Evolutionary conservation across 2,797 vertebrate genomes (phyloP).

Genomic region (Esox lucius): DNA sequence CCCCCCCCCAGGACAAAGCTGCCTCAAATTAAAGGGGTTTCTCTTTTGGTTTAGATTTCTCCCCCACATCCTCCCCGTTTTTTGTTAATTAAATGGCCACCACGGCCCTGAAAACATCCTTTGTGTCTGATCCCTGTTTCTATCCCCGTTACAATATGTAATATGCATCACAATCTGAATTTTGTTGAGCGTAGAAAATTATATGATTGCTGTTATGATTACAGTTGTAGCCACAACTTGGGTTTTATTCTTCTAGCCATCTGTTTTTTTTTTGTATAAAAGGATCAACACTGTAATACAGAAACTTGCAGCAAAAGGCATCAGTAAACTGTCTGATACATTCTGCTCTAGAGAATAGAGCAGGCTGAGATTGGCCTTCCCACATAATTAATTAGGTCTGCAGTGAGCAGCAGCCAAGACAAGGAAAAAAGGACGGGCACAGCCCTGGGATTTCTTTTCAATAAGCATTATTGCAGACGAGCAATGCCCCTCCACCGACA

Average conservation of each 20-base stretch:
- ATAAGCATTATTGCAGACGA: slow-evolving; percentile 45
- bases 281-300: background rate
- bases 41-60: too few species aligned
- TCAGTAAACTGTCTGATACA: slow-evolving; percentile 19
- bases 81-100: too few species aligned
- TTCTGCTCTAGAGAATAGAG: slow-evolving; percentile 9
- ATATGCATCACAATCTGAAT: too few species aligned
- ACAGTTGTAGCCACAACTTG: background rate
- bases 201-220: too few species aligned
- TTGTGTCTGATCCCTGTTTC: too few species aligned
- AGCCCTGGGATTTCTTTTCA: slow-evolving; percentile 49
- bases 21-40: too few species aligned
- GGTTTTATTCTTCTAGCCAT: background rate
- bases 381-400: slow-evolving; percentile 49
- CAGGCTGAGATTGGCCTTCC: slow-evolving; percentile 40
- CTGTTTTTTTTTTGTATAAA: background rate
- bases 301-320: slow-evolving; percentile 8
- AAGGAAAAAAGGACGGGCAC: slow-evolving; percentile 11
- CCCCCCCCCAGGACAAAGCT: too few species aligned
- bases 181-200: too few species aligned
- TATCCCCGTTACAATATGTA: too few species aligned
- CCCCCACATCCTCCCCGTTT: too few species aligned
- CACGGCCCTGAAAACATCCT: too few species aligned
- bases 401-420: slow-evolving; percentile 28
- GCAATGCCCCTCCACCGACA: slow-evolving; percentile 24